Conservation (phyloP, 2,113 vertebrate species). For the Laticauda colubrina region DNA sequence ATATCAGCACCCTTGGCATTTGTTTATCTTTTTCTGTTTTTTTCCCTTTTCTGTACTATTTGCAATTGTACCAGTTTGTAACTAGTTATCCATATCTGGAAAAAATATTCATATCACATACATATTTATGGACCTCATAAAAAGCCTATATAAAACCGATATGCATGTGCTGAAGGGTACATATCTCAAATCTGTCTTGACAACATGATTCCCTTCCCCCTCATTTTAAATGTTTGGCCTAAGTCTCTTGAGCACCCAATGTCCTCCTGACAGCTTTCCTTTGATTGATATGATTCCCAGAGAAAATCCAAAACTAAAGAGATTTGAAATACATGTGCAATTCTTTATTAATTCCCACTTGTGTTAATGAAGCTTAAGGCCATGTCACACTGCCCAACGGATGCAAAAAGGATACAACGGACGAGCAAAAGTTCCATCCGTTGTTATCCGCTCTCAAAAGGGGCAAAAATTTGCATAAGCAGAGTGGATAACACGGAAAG, state of each 20-base stretch:
- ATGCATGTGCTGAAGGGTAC: not conserved
- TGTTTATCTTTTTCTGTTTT: not conserved
- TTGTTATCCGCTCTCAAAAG: too few species aligned
- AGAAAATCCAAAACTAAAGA: not conserved
- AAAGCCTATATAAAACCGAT: not conserved
- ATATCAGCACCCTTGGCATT: not conserved
- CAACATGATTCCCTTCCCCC: not conserved
- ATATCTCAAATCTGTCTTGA: not conserved
- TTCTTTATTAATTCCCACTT: not conserved
- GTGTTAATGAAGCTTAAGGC: not conserved
- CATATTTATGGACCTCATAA: not conserved
- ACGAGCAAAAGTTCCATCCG: too few species aligned
- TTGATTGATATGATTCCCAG: not conserved
- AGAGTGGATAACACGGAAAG: too few species aligned
- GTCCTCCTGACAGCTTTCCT: not conserved
- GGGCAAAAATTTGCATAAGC: too few species aligned
- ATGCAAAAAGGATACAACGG: too few species aligned
- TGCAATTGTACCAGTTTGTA: not conserved
- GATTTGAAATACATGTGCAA: not conserved
- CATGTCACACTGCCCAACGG: too few species aligned
- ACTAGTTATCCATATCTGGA: not conserved
- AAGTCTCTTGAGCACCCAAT: not conserved
- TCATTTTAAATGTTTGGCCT: not conserved
- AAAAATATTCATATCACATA: not conserved
- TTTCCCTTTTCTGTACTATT: not conserved